Evolutionary conservation across 2,888 invertebrate species (phyloP), one percentile per base, ranked within the genome.

Genomic region (Nymphalis polychloros): DNA sequence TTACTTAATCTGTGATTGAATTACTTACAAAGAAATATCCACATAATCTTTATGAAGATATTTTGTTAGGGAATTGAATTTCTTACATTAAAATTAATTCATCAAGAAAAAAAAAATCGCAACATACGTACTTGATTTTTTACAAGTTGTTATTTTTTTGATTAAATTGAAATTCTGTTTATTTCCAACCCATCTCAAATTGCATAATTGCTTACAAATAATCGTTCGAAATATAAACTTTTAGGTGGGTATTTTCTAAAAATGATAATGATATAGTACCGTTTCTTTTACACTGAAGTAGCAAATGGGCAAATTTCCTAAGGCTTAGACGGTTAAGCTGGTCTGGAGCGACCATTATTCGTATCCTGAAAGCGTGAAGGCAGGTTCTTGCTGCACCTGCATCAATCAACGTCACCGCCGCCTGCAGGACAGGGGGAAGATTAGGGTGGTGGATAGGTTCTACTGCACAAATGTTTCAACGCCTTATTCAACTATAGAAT

Each of bases 341-440:
- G 63, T 69, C 71, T 68, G 63, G 68, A 70, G 69, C 70, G 70
- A 66, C 63, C 67, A 72, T 72, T 72, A 71, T 67, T 72, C 72
- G 65, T 68, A 67, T 66, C 68, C 68, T 71, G 68, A 67, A 69
- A 71, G 73, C 73, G 78, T 78, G 79, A 80, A 83, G 83, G 82
- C 81, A 80, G 81, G 81, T 85, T 88, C 86, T 88, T 88, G 80
- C 81, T 80, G 83, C 85, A 85, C 84, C 85, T 85, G 89, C 88
- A 91, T 91, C 90, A 86, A 89, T 91, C 91, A 90, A 87, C 81
- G 90, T 90, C 89, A 76, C 73, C 70, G 75, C 75, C 73, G 75
- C 73, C 78, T 78, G 81, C 81, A 81, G 82, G 84, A 83, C 81
- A 79, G 79, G 78, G 79, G 79, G 79, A 68, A 73, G 81, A 84